Percentiles rank a stretch among this genome's conserved stretches.
Evolutionary conservation across 2,797 vertebrate species (phyloP).

Genomic region (Gymnothorax javanicus): DNA sequence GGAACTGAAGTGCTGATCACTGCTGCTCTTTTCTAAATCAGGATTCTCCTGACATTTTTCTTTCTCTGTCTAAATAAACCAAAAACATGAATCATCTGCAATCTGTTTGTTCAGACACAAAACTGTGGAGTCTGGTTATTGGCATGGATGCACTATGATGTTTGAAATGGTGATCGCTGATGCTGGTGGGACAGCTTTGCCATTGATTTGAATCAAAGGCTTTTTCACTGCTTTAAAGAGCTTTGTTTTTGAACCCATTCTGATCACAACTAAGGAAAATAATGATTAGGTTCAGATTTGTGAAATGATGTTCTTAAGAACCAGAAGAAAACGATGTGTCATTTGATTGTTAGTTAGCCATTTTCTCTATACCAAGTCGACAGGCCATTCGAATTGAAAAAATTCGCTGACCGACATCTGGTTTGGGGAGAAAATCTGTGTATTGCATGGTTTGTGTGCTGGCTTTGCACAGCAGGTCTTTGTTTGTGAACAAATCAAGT

Average conservation of each 20-base stretch:
- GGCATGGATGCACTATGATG: neutral
- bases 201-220: neutral
- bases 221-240: neutral
- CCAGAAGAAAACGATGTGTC: neutral
- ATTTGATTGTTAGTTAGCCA: neutral
- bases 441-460: neutral
- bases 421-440: neutral
- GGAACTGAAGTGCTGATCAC: neutral
- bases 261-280: neutral
- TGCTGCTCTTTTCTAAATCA: neutral
- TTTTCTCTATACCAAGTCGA: neutral
- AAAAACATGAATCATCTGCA: neutral
- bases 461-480: neutral
- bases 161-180: neutral
- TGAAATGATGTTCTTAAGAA: neutral
- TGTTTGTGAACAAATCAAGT: no score
- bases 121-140: neutral
- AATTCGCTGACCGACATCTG: neutral
- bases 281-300: neutral
- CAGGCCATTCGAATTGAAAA: neutral
- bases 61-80: conserved; percentile 6
- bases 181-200: neutral
- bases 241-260: neutral
- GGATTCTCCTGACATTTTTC: neutral
- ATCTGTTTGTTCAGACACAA: neutral